These are phyloP conservation scores for Toxonevra muliebris DNA, from an alignment of 2,888 invertebrate species.

Conservation along the genomic window DNA sequence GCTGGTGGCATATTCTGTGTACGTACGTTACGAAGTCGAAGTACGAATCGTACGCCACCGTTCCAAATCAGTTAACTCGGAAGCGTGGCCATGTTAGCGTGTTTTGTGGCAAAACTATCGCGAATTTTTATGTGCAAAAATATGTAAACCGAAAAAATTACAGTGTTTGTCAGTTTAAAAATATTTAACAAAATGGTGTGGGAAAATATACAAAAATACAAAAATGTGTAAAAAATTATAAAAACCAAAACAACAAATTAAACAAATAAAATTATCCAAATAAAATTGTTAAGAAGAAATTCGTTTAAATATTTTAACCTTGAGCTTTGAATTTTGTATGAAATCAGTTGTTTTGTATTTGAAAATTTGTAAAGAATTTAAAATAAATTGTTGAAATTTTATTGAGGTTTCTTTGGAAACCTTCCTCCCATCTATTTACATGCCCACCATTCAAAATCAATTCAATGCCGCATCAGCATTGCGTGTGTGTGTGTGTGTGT, in stretches of 20 bases:
- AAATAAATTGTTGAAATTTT: background rate
- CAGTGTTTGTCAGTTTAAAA: no score
- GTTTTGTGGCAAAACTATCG: conserved; percentile 50
- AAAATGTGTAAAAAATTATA: background rate
- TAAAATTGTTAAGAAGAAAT: conserved; percentile 12
- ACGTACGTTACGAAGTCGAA: conserved; percentile 5
- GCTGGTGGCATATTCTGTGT: background rate
- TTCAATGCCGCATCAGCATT: background rate
- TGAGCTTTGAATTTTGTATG: conserved; percentile 34
- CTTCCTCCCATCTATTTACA: no score
- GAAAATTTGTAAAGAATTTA: background rate
- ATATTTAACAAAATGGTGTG: background rate
- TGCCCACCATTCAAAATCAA: no score
- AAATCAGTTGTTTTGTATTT: background rate
- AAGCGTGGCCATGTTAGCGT: conserved; percentile 61
- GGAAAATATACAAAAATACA: conserved; percentile 2
- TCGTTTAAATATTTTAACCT: conserved; percentile 1
- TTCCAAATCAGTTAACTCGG: conserved; percentile 64
- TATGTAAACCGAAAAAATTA: no score
- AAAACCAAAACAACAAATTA: conserved; percentile 7
- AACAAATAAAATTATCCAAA: conserved; percentile 2
- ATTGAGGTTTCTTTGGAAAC: no score
- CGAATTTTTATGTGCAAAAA: conserved; percentile 46
- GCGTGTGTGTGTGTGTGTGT: background rate
- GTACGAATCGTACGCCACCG: conserved; percentile 29